Evolutionary conservation across 1,140 invertebrate species (phyloP), one percentile per base, ranked within the genome.

Genomic region (Pachyrhynchus sulphureomaculatus): DNA sequence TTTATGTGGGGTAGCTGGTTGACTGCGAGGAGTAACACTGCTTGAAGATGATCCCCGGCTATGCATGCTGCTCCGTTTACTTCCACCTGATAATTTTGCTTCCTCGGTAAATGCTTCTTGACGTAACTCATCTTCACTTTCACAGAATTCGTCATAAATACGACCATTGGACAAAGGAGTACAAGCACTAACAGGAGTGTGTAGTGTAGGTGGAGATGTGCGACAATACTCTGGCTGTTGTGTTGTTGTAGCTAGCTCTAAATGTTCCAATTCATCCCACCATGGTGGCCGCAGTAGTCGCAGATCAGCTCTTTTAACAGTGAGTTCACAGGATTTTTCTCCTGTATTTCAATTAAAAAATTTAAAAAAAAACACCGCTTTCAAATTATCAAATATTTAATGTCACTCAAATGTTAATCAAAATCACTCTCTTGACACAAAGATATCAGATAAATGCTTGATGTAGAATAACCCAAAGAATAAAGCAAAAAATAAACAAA

Each of bases 1-100:
- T 77, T 95, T 96, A 78, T 95, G 92, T 73, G 93, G 93, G 59
- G 94, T 94, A 68, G 91, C 90, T 71, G 91, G 89, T 82, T 93
- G 91, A 69, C 75, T 75, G 84, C 90, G 88, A 73, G 91, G 90
- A 73, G 90, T 95, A 76, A 90, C 86, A 76, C 90, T 91, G 74
- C 90, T 93, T 66, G 89, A 91, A 45, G 89, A 92, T 77, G 90
- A 93, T 71, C 90, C 91, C 61, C 92, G 84, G 77, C 90, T 93
- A 77, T 94, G 91, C 79, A 93, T 89, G 75, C 91, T 93, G 77
- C 91, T 93, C 75, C 90, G 90, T 65, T 92, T 83, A 75, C 93
- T 93, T 77, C 91, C 93, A 51, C 88, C 88, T 74, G 80, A 82
- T 47, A 76, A 59, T 68, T 75, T 77, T 13, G 67, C 67, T 73